phyloP scores from a whole-genome alignment of 2,888 invertebrate species.

The Cynaeus angustus region DNA sequence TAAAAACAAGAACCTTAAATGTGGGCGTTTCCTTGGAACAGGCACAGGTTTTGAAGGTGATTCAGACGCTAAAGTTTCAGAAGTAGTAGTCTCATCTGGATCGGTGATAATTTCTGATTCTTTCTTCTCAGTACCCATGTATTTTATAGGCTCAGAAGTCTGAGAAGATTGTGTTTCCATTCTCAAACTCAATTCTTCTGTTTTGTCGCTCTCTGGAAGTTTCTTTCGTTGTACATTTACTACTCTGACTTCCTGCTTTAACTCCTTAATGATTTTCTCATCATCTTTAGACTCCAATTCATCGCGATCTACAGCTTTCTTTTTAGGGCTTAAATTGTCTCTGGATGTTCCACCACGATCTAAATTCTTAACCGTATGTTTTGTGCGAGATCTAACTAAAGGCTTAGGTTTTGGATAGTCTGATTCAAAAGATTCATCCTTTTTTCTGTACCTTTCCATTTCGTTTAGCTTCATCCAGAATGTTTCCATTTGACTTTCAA shows the following conservation, averaged over 20 bases:
- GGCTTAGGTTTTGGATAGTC: slow-evolving; percentile 48
- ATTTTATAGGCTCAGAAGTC: background rate
- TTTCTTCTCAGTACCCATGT: background rate
- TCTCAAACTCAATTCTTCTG: too few species aligned
- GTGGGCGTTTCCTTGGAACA: slow-evolving; percentile 9
- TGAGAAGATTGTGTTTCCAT: too few species aligned
- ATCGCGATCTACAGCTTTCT: background rate
- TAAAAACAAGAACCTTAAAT: slow-evolving; percentile 11
- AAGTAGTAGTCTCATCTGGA: slow-evolving; percentile 14
- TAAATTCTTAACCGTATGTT: slow-evolving; percentile 38
- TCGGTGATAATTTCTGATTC: slow-evolving; percentile 7
- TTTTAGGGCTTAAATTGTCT: background rate
- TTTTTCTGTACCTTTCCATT: slow-evolving; percentile 58
- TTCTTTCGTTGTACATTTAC: too few species aligned
- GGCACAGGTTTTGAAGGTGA: slow-evolving; percentile 7
- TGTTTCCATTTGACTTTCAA: slow-evolving; percentile 69
- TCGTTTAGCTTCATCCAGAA: slow-evolving; percentile 66
- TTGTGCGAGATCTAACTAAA: slow-evolving; percentile 54
- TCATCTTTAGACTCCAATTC: too few species aligned
- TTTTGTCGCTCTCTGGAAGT: too few species aligned
- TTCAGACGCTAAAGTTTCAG: slow-evolving; percentile 27
- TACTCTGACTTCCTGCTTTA: too few species aligned
- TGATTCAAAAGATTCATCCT: background rate
- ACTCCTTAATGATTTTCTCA: too few species aligned
- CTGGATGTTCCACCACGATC: background rate